Conservation (phyloP, 2,113 vertebrate genomes). For the Psophia crepitans region DNA sequence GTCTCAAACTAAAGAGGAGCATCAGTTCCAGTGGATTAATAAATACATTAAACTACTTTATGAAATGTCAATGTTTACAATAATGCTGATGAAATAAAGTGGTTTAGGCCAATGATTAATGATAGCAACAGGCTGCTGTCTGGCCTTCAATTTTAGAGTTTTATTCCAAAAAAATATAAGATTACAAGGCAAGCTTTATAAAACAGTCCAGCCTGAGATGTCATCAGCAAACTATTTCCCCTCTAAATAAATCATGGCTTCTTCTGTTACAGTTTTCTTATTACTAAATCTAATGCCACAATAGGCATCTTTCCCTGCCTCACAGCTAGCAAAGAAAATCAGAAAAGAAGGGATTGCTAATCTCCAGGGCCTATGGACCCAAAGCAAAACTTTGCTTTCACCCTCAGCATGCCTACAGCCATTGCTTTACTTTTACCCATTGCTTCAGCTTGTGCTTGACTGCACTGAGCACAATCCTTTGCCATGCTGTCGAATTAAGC, state of each 20-base stretch:
- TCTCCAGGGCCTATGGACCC: neutral
- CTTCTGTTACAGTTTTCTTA: neutral
- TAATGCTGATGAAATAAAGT: neutral
- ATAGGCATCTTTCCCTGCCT: neutral
- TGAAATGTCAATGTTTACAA: neutral
- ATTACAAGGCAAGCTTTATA: conserved; percentile 28
- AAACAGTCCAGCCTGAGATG: neutral
- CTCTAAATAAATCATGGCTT: conserved; percentile 26
- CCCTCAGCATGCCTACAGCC: neutral
- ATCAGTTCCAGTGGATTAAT: neutral
- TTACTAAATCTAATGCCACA: neutral
- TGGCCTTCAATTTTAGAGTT: neutral
- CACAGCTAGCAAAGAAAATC: neutral
- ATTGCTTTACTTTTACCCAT: no score
- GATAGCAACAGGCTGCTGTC: neutral
- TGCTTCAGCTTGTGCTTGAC: neutral
- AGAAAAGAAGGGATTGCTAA: neutral
- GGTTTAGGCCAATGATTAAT: neutral
- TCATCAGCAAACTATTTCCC: conserved; percentile 57
- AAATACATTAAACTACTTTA: neutral
- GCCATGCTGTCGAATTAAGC: neutral
- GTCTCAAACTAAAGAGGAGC: neutral
- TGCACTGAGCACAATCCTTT: neutral
- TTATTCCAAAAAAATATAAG: neutral
- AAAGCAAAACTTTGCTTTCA: neutral